phyloP scores from a whole-genome alignment of 2,797 vertebrate species.

The Oophaga sylvatica region DNA sequence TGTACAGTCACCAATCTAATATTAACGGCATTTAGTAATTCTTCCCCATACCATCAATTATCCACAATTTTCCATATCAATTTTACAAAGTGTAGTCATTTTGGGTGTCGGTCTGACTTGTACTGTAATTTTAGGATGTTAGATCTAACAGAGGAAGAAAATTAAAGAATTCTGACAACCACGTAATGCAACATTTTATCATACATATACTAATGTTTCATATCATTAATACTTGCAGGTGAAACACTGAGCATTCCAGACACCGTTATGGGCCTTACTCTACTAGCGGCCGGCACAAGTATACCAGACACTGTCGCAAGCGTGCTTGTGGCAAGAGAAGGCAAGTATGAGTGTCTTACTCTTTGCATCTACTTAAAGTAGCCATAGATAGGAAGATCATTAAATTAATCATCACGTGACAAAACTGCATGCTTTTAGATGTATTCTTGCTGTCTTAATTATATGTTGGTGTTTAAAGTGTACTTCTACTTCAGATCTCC shows the following conservation, averaged over 20 bases:
- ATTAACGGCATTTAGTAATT: no score
- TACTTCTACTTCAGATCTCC: no score
- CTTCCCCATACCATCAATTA: not conserved
- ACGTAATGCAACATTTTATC: not conserved
- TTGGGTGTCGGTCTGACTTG: no score
- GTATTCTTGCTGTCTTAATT: no score
- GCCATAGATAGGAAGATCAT: not conserved
- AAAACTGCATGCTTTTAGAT: not conserved
- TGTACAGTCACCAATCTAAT: no score
- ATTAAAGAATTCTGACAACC: no score
- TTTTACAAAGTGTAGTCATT: no score
- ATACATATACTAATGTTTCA: not conserved
- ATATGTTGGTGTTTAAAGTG: no score
- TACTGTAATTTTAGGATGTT: no score
- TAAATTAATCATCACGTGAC: not conserved
- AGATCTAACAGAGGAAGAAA: no score
- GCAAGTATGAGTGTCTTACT: conserved; percentile 71
- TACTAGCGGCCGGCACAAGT: conserved; percentile 95
- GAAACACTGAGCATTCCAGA: conserved; percentile 92
- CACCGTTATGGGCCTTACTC: conserved; percentile 95
- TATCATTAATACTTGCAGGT: conserved; percentile 73
- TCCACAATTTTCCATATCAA: not conserved
- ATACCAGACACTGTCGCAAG: conserved; percentile 95
- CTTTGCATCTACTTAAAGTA: not conserved
- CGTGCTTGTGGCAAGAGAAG: conserved; percentile 93